These are phyloP conservation scores for Anastrepha obliqua DNA, from an alignment of 1,140 invertebrate species.

Conservation along the genomic window DNA sequence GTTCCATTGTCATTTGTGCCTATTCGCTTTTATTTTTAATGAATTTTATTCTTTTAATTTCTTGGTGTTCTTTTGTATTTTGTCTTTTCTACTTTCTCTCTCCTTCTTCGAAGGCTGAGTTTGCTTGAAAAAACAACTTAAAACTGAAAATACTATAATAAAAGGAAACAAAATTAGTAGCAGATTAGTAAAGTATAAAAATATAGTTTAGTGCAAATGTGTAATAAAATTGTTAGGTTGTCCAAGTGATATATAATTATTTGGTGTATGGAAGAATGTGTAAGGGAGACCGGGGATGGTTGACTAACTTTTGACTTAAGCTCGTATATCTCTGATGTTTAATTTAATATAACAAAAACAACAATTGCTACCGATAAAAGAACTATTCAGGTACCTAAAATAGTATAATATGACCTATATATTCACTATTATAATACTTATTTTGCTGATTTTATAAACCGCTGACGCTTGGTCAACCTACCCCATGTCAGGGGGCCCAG, in stretches of 20 bases:
- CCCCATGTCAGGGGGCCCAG: no score
- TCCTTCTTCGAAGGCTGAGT: neutral
- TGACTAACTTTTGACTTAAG: no score
- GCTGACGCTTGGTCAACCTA: no score
- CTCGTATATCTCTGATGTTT: no score
- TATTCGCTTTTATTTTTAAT: neutral
- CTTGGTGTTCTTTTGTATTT: neutral
- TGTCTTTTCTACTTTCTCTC: neutral
- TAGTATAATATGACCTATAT: no score
- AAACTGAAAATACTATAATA: neutral
- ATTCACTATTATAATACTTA: no score
- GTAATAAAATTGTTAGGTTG: neutral
- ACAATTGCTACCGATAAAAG: no score
- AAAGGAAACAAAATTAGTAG: slow-evolving; percentile 41
- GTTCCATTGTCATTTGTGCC: neutral
- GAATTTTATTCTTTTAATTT: neutral
- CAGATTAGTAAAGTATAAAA: slow-evolving; percentile 29
- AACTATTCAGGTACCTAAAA: no score
- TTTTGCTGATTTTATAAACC: no score
- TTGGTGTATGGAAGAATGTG: neutral
- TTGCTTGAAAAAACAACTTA: slow-evolving; percentile 19
- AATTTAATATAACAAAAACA: no score
- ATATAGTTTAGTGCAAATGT: slow-evolving; percentile 9
- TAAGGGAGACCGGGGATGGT: neutral
- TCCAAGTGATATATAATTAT: neutral